These are phyloP conservation scores for Erannis defoliaria DNA, from an alignment of 2,888 invertebrate genomes.

Conservation along the genomic window DNA sequence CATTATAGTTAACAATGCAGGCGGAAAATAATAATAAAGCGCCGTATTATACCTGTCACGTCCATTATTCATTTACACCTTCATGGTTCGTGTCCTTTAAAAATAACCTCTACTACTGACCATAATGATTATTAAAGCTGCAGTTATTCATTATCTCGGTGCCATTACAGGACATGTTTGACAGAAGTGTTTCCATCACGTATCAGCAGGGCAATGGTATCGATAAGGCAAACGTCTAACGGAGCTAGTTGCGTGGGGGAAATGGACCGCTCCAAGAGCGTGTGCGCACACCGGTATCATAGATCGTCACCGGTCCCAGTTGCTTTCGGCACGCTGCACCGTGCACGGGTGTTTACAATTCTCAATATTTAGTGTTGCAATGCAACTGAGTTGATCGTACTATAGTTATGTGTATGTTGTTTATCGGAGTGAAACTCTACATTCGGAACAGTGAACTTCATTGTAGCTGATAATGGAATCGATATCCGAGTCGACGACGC, in stretches of 20 bases:
- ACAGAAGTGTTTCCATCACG: conserved; percentile 55
- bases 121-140: not conserved
- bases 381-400: conserved; percentile 52
- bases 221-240: conserved; percentile 77
- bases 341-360: conserved; percentile 75
- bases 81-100: too few species aligned
- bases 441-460: conserved; percentile 44
- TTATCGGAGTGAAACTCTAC: conserved; percentile 32
- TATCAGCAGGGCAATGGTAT: conserved; percentile 51
- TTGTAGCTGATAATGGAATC: conserved; percentile 58
- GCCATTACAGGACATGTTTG: conserved; percentile 22
- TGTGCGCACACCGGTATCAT: conserved; percentile 83
- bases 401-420: conserved; percentile 53
- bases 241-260: conserved; percentile 84
- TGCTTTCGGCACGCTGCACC: conserved; percentile 82
- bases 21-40: too few species aligned
- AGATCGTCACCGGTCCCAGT: conserved; percentile 84
- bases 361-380: conserved; percentile 65
- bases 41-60: too few species aligned
- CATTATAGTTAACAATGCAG: too few species aligned
- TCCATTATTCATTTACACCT: too few species aligned
- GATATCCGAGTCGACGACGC: conserved; percentile 47
- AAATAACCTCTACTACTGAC: too few species aligned
- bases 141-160: conserved; percentile 6
- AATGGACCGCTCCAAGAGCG: conserved; percentile 82